Evolutionary conservation across 2,113 vertebrate species (phyloP).

Genomic region (Holacanthus passer): DNA sequence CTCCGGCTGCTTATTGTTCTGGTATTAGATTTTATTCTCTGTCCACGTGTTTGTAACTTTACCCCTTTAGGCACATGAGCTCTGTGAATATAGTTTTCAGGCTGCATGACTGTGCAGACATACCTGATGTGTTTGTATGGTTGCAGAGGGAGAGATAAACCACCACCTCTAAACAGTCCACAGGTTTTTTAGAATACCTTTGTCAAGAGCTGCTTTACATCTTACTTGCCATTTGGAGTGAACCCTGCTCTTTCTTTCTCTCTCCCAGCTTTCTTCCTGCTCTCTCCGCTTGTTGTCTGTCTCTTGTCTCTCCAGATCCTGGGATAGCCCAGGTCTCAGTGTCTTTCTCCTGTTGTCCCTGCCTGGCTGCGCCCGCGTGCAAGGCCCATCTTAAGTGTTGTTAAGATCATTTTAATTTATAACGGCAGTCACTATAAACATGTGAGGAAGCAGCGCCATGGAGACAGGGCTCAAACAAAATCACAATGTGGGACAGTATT

Average conservation of each 20-base stretch:
- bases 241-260: neutral
- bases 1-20: constrained; percentile 15
- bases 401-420: constrained; percentile 88
- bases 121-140: neutral
- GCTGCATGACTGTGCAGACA: constrained; percentile 45
- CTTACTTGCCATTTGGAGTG: constrained; percentile 1
- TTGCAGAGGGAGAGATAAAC: no score
- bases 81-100: constrained; percentile 21
- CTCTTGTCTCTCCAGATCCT: constrained; percentile 44
- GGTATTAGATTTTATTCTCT: constrained; percentile 38
- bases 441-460: constrained; percentile 86
- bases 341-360: constrained; percentile 59
- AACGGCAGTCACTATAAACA: constrained; percentile 86
- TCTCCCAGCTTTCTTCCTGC: neutral
- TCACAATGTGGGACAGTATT: constrained; percentile 86
- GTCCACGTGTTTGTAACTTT: constrained; percentile 50
- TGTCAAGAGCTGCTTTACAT: constrained; percentile 15
- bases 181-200: constrained; percentile 4
- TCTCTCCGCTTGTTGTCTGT: constrained; percentile 12
- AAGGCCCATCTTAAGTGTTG: constrained; percentile 83
- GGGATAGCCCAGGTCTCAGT: constrained; percentile 60
- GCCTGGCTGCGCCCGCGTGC: constrained; percentile 68
- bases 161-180: neutral
- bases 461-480: constrained; percentile 87
- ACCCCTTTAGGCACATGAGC: constrained; percentile 35